Conservation (phyloP, 2,797 vertebrate genomes). For the Chromobotia macracanthus region DNA sequence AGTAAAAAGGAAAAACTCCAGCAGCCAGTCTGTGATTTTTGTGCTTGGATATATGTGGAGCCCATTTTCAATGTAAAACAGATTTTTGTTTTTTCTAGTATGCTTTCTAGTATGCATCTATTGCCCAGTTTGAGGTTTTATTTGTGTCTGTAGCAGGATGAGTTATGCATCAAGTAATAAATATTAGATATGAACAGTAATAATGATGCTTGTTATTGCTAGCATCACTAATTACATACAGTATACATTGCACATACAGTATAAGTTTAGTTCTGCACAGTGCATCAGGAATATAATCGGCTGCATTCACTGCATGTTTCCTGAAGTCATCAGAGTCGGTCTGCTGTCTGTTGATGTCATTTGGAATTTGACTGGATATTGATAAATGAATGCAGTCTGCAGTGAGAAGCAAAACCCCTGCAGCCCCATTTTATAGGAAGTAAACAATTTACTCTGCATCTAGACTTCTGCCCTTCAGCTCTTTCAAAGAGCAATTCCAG, state of each 20-base stretch:
- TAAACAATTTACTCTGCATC: slow-evolving; percentile 24
- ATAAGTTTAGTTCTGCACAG: neutral
- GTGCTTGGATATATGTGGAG: no score
- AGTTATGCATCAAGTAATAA: neutral
- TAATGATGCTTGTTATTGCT: neutral
- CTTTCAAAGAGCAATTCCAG: slow-evolving; percentile 33
- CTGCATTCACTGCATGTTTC: slow-evolving; percentile 6
- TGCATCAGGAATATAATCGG: slow-evolving; percentile 1
- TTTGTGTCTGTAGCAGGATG: neutral
- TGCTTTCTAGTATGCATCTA: no score
- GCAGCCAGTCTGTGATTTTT: no score
- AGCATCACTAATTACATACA: slow-evolving; percentile 18
- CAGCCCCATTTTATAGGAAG: slow-evolving; percentile 34
- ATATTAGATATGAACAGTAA: neutral
- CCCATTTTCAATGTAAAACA: no score
- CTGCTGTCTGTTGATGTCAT: slow-evolving; percentile 23
- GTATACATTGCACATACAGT: neutral
- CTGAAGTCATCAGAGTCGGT: slow-evolving; percentile 13
- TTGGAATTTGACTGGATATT: slow-evolving; percentile 36
- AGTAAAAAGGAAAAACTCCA: neutral
- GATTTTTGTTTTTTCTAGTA: no score
- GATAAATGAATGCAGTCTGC: slow-evolving; percentile 28
- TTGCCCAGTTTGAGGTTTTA: no score
- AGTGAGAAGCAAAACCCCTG: slow-evolving; percentile 8
- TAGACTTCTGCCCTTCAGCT: slow-evolving; percentile 32